Evolutionary conservation across 2,797 vertebrate genomes (phyloP), one percentile per base, ranked within the genome.

Genomic region (Zalophus californianus): DNA sequence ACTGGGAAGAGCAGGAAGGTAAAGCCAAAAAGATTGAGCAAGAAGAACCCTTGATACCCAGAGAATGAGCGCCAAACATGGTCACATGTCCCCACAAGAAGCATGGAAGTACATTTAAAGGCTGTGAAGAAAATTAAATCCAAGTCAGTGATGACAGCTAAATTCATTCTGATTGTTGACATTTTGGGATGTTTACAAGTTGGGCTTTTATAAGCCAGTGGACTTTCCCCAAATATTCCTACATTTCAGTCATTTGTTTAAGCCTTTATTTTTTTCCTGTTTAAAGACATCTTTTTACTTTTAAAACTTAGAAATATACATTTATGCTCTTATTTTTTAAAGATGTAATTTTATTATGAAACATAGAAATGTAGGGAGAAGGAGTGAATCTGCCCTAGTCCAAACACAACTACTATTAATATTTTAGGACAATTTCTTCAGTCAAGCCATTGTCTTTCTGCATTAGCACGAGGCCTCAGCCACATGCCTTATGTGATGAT

Each of bases 1-100:
- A 35, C 90, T 70, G 7, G 62, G 16, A 54, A 75, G 62, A 29
- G 6, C 13, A 52, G 70, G 75, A 88, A 80, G n/a, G 32, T 52
- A 38, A 83, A 54, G 93, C 86, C 93, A 94, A 93, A n/a, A 85
- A 66, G 86, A 96, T 94, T 86, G 88, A 85, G 94, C 95, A 97
- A 98, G 95, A 93, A 29, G 48, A 84, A 62, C 38, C 86, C 62
- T 48, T 73, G 52, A 50, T n/a, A 60, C 60, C 73, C 70, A 58
- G 83, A 90, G 70, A 87, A 89, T 41, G 41, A 84, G 18, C 16
- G 15, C 50, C 6, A 25, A 38, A 27, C 62, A 27, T 70, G 70
- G 83, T 77, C 94, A 87, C 75, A 72, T 85, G 97, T 83, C 68
- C n/a, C 56, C 70, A 27, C 27, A 84, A 94, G 84, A 94, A 54